phyloP scores from a whole-genome alignment of 2,113 vertebrate genomes.

The Tupaia tana region DNA sequence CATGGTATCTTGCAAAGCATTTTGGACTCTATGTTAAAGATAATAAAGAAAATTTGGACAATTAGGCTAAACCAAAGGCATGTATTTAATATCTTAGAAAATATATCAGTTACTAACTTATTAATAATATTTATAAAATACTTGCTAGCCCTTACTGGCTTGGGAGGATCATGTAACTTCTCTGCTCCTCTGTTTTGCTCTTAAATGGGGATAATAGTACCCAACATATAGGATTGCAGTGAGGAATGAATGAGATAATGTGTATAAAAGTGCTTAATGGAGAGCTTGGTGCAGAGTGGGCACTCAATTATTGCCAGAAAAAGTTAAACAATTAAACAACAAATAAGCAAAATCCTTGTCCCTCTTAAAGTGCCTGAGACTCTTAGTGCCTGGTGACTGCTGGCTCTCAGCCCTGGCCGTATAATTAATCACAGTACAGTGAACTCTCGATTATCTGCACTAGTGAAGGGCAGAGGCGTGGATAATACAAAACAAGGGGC shows the following conservation, averaged over 20 bases:
- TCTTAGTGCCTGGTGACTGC: background rate
- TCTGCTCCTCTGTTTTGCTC: slow-evolving; percentile 37
- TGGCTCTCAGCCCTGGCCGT: slow-evolving; percentile 68
- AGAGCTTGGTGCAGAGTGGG: background rate
- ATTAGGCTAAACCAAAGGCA: background rate
- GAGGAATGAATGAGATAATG: background rate
- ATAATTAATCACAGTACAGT: slow-evolving; percentile 80
- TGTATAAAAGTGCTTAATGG: background rate
- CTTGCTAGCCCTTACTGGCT: background rate
- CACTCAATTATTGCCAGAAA: background rate
- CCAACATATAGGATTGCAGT: accelerated
- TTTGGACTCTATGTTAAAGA: background rate
- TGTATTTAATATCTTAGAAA: background rate
- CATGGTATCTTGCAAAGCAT: background rate
- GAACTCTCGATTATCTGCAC: slow-evolving; percentile 79
- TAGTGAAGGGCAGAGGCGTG: slow-evolving; percentile 78
- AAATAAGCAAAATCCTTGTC: background rate
- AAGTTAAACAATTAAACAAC: background rate
- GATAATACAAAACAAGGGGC: slow-evolving; percentile 77
- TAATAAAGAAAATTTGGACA: background rate
- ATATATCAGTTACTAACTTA: background rate
- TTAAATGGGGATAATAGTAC: background rate
- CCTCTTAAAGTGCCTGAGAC: background rate
- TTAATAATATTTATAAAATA: background rate
- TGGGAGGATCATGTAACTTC: background rate